Evolutionary conservation across 2,113 vertebrate genomes (phyloP).

Genomic region (Thunnus maccoyii): DNA sequence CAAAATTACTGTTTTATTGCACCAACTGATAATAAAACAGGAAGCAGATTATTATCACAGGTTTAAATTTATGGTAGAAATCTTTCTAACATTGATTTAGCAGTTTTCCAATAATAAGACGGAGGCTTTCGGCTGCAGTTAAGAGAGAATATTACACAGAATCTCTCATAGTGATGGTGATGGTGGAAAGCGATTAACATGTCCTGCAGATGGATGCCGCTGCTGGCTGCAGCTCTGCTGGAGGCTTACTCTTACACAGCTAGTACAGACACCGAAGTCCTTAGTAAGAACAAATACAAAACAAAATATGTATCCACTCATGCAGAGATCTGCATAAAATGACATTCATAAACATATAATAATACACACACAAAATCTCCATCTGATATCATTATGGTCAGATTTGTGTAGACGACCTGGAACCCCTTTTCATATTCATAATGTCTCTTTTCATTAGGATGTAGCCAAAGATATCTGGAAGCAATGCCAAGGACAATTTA

Average conservation of each 20-base stretch:
- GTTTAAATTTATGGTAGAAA: too few species aligned
- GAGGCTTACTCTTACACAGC: background rate
- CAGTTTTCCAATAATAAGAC: background rate
- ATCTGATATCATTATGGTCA: background rate
- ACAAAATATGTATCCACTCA: background rate
- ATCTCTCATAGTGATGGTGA: too few species aligned
- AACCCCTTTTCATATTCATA: slow-evolving; percentile 14
- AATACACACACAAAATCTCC: background rate
- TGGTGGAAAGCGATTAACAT: too few species aligned
- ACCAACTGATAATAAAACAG: too few species aligned
- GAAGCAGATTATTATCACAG: too few species aligned
- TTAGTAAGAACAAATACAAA: background rate
- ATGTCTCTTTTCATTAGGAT: slow-evolving; percentile 26
- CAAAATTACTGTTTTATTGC: background rate
- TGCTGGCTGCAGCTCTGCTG: background rate
- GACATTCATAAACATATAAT: background rate
- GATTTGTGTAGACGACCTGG: background rate
- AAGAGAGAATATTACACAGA: too few species aligned
- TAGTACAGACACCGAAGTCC: background rate
- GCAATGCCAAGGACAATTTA: background rate
- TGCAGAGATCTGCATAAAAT: background rate
- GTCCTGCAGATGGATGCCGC: too few species aligned
- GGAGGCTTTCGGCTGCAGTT: too few species aligned
- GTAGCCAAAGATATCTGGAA: background rate
- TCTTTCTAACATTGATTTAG: too few species aligned